phyloP scores from a whole-genome alignment of 1,140 invertebrate genomes.

The Chelonus insularis region DNA sequence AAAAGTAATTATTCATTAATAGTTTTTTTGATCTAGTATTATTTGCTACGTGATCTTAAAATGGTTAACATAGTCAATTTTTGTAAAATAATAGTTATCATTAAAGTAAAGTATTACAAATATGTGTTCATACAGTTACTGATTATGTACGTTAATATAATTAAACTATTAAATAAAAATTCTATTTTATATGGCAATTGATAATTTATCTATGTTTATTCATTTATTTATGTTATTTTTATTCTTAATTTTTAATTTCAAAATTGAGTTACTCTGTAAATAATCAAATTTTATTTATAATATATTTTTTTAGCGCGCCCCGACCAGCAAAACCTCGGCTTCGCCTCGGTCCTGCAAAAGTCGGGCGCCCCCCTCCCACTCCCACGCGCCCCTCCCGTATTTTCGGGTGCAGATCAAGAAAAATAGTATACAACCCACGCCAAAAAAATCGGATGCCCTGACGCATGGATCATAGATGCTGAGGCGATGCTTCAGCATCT shows the following conservation, averaged over 20 bases:
- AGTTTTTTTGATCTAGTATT: background rate
- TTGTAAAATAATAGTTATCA: too few relatives aligned
- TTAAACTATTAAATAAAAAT: background rate
- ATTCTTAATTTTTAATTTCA: background rate
- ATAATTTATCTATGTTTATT: background rate
- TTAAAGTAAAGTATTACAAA: background rate
- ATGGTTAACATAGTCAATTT: background rate
- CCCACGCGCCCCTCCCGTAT: background rate
- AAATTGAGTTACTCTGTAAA: background rate
- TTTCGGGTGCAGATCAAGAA: background rate
- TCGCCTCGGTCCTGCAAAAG: background rate
- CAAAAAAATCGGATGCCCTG: too few relatives aligned
- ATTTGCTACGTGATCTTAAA: background rate
- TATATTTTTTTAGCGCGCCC: conserved; percentile 1
- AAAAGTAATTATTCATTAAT: too few relatives aligned
- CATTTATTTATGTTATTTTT: background rate
- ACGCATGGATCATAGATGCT: too few relatives aligned
- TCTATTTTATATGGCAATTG: background rate
- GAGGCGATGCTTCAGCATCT: too few relatives aligned
- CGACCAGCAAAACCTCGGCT: too few relatives aligned
- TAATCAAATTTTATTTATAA: background rate
- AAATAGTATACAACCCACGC: conserved; percentile 4
- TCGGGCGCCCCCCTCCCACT: background rate
- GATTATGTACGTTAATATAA: background rate
- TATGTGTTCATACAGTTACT: background rate